Conservation (phyloP, 2,888 invertebrate genomes). For the Aspidapion aeneum region DNA sequence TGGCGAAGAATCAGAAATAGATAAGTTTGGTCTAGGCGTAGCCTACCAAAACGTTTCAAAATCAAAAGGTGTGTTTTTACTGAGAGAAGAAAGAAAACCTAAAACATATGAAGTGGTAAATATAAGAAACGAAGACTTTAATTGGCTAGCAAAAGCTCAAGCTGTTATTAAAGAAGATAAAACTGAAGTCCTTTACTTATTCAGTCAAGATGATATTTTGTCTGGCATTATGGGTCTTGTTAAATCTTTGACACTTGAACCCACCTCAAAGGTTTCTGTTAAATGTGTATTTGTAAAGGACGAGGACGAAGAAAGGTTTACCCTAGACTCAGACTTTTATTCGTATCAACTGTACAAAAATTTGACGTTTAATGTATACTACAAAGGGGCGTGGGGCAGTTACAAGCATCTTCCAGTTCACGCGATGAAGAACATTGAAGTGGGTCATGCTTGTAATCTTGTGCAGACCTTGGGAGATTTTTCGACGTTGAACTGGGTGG, state of each 20-base stretch:
- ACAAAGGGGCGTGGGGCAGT: constrained; percentile 32
- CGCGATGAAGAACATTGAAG: constrained; percentile 15
- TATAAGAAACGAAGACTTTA: constrained; percentile 18
- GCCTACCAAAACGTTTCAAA: constrained; percentile 11
- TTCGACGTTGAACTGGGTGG: constrained; percentile 74
- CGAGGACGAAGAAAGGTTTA: constrained; percentile 25
- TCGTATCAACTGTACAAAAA: constrained; percentile 29
- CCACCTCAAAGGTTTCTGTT: constrained; percentile 16
- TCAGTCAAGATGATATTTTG: constrained; percentile 20
- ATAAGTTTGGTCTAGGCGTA: constrained; percentile 2
- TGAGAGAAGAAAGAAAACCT: constrained; percentile 8
- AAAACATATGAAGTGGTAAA: constrained; percentile 3
- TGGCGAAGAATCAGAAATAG: constrained; percentile 9
- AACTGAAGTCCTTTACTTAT: constrained; percentile 22
- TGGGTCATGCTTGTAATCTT: constrained; percentile 49
- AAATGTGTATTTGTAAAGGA: constrained; percentile 28
- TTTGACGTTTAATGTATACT: constrained; percentile 31
- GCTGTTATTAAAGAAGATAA: constrained; percentile 7
- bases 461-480: constrained; percentile 63
- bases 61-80: constrained; percentile 13
- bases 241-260: constrained; percentile 27
- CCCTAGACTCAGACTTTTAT: constrained; percentile 27
- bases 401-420: constrained; percentile 27
- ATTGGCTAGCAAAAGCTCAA: constrained; percentile 40
- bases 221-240: constrained; percentile 34